Conservation (phyloP, 2,797 vertebrate genomes). For the Eulemur albifrons region DNA sequence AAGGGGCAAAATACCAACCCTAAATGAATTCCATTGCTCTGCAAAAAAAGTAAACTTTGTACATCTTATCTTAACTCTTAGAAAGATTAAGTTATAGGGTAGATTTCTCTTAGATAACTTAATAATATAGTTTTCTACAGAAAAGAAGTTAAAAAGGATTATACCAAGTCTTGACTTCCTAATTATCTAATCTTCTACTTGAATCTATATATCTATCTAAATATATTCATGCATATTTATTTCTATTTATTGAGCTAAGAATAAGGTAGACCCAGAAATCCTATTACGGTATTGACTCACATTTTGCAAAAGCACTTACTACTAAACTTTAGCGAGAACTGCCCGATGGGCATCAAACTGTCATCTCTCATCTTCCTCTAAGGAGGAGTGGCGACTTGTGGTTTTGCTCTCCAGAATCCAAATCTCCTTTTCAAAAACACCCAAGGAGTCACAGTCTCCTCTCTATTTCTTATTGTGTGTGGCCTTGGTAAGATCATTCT, state of each 20-base stretch:
- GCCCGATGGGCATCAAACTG: not conserved
- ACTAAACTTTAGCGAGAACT: not conserved
- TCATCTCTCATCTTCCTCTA: not conserved
- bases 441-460: not conserved
- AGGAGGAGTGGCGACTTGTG: not conserved
- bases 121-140: not conserved
- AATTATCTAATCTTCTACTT: not conserved
- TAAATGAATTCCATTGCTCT: not conserved
- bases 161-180: not conserved
- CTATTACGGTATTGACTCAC: not conserved
- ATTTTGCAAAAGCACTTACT: not conserved
- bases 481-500: not conserved
- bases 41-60: not conserved
- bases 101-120: not conserved
- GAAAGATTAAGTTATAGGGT: not conserved
- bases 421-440: not conserved
- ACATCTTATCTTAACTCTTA: conserved; percentile 10
- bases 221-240: not conserved
- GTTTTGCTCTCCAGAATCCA: not conserved
- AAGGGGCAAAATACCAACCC: not conserved
- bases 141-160: not conserved
- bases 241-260: not conserved
- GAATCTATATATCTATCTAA: not conserved
- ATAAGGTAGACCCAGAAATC: not conserved
- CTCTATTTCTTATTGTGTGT: not conserved